Percentiles rank a stretch among this genome's conserved stretches.
Evolutionary conservation across 2,888 invertebrate genomes (phyloP).

Genomic region (Cabera pusaria): DNA sequence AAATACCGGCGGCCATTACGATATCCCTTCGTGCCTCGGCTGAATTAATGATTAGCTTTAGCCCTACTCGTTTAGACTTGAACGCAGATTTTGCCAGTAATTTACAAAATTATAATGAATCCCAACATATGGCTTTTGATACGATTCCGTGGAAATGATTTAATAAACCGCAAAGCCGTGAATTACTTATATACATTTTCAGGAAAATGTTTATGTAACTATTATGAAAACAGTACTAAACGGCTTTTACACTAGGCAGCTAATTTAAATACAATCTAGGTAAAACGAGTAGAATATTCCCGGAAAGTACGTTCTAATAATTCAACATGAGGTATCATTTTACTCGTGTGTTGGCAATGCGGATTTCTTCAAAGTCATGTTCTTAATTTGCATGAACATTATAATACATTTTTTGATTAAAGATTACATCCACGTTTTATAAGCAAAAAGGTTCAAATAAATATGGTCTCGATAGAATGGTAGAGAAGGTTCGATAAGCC

Average conservation of each 20-base stretch:
- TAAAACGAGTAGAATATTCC: constrained; percentile 24
- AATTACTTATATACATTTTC: constrained; percentile 2
- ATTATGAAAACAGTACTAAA: constrained; percentile 16
- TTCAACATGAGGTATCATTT: constrained; percentile 18
- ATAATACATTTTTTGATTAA: too few relatives aligned
- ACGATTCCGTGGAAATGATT: too few relatives aligned
- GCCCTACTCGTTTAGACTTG: constrained; percentile 29
- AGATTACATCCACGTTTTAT: too few relatives aligned
- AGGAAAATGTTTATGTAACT: constrained; percentile 3
- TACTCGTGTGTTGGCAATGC: constrained; percentile 12
- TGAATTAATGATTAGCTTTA: constrained; percentile 49
- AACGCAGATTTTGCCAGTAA: constrained; percentile 25
- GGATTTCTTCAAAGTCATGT: constrained; percentile 1
- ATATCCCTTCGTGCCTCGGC: constrained; percentile 45
- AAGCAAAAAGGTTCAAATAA: too few relatives aligned
- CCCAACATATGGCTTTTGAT: constrained; percentile 23
- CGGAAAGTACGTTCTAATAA: constrained; percentile 21
- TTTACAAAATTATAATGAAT: constrained; percentile 6
- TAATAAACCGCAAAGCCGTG: constrained; percentile 3
- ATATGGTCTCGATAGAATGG: too few relatives aligned
- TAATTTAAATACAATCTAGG: constrained; percentile 31
- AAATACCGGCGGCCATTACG: constrained; percentile 50
- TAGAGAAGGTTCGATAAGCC: not conserved
- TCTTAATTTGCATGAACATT: too few relatives aligned
- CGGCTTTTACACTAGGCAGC: too few relatives aligned